A percentile compares a stretch with the other conserved stretches of the same genome.
phyloP scores from a whole-genome alignment of 2,797 vertebrate species.

The Carcharodon carcharias region DNA sequence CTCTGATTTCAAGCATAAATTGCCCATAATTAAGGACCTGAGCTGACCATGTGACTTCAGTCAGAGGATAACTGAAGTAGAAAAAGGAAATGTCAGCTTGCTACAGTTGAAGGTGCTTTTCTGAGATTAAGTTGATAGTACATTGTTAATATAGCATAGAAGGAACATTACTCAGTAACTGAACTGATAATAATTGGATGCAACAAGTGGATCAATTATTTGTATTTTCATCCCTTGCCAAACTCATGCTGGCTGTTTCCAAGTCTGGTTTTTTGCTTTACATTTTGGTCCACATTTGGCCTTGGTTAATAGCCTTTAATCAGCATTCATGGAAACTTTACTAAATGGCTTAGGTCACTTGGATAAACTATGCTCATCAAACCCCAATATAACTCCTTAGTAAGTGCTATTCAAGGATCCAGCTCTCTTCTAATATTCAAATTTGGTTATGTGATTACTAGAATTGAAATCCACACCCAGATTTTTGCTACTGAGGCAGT shows the following conservation, averaged over 20 bases:
- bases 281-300: neutral
- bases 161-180: neutral
- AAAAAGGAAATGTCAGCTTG: neutral
- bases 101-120: neutral
- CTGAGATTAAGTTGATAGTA: no score
- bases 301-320: neutral
- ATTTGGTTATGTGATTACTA: no score
- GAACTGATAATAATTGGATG: neutral
- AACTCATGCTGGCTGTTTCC: neutral
- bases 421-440: no score
- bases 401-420: no score
- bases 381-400: no score
- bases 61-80: neutral
- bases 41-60: neutral
- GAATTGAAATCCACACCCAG: no score
- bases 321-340: no score
- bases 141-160: no score
- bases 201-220: neutral
- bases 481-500: no score
- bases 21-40: neutral
- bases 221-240: neutral
- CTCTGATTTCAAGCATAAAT: neutral
- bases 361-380: no score
- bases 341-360: no score
- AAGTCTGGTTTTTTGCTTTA: neutral